Evolutionary conservation across 2,797 vertebrate species (phyloP), one percentile per base, ranked within the genome.

Genomic region (Pipistrellus kuhlii): DNA sequence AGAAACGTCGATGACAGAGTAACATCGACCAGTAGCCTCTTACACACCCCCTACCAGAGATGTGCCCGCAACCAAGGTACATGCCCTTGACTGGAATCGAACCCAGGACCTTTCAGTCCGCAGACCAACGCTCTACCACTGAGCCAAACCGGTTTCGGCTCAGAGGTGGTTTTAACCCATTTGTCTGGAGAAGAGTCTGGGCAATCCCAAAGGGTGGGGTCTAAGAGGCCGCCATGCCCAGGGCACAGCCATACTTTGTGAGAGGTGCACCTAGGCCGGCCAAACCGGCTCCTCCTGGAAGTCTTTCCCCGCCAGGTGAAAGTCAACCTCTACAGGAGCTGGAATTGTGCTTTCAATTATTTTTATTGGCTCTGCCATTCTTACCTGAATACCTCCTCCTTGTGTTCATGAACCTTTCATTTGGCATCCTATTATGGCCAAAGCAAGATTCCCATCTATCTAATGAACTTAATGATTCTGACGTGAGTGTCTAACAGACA

Each of bases 391-490:
- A 81, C 64, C 80, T 82, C 32, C 64, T 93, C 46, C 86, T 91
- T 93, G 90, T 89, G 76, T 94, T 85, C 89, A 21, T 59, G 76
- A 94, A 73, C 21, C 13, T 81, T 95, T 82, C 80, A 82, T 93
- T 90, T 95, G 86, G 77, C 77, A 57, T 59, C 14, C 35, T 87
- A 76, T 88, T 59, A 59, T 51, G 35, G 44, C 32, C 92, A 57
- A 91, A 86, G 80, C 59, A 89, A 90, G 83, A 94, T 93, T 92
- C 62, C 88, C 90, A 68, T 92, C 85, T 90, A 68, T 86, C 86
- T 96, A 84, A 82, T 84, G 85, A 90, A 82, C 15, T 35, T 92
- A 80, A 81, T 81, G 94, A 95, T 90, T 93, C 94, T 78, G 72
- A 84, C 13, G 44, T 86, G 69, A 80, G 91, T 96, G 88, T 95